Conservation (phyloP, 2,113 vertebrate species). For the Hypocryptadius cinnamomeus region DNA sequence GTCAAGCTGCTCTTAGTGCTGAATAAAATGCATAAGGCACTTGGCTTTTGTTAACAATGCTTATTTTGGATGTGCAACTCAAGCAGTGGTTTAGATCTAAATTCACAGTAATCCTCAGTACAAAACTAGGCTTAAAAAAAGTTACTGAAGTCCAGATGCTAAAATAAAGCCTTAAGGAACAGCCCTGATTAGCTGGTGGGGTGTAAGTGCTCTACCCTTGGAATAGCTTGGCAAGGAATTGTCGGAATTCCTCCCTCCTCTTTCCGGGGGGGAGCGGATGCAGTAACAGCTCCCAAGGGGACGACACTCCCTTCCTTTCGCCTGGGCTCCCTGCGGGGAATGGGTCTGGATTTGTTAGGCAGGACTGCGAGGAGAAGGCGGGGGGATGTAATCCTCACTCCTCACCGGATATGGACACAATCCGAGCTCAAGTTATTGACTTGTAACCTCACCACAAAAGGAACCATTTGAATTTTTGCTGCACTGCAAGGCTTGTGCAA, state of each 20-base stretch:
- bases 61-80: slow-evolving; percentile 45
- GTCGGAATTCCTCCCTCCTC: slow-evolving; percentile 15
- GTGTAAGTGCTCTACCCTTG: slow-evolving; percentile 10
- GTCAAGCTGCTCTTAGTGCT: slow-evolving; percentile 3
- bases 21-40: slow-evolving; percentile 22
- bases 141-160: slow-evolving; percentile 43
- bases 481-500: not conserved
- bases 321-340: not conserved
- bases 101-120: slow-evolving; percentile 26
- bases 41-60: slow-evolving; percentile 42
- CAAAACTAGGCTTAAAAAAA: slow-evolving; percentile 31
- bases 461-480: not conserved
- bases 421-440: not conserved
- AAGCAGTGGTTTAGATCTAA: slow-evolving; percentile 36
- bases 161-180: slow-evolving; percentile 35
- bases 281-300: not conserved
- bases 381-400: not conserved
- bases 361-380: not conserved
- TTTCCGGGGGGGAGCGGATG: slow-evolving; percentile 15
- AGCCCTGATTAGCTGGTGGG: slow-evolving; percentile 4
- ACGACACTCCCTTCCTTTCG: not conserved
- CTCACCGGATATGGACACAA: not conserved
- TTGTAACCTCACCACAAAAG: not conserved
- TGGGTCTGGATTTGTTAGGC: not conserved
- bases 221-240: slow-evolving; percentile 28